A percentile compares a stretch with the other conserved stretches of the same genome.
These are phyloP conservation scores for Sebastes minor DNA, from an alignment of 2,797 vertebrate species.

Conservation along the genomic window DNA sequence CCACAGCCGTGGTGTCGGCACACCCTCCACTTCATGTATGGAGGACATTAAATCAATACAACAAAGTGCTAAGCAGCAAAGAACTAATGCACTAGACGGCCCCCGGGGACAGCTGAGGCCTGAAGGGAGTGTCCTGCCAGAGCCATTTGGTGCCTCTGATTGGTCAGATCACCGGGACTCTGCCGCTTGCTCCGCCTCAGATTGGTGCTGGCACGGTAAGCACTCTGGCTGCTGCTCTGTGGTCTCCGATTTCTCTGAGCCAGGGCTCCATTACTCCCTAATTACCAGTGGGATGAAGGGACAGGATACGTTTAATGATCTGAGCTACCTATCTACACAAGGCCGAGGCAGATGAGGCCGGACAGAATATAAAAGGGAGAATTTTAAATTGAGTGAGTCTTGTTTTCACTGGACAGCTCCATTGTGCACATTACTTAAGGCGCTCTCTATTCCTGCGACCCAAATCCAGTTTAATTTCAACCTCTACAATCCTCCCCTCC, in stretches of 20 bases:
- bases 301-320: conserved; percentile 64
- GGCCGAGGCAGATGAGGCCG: conserved; percentile 4
- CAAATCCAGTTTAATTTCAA: not conserved
- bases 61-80: conserved; percentile 57
- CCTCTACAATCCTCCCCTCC: not conserved
- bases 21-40: conserved; percentile 8
- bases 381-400: not conserved
- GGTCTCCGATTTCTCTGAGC: conserved; percentile 62
- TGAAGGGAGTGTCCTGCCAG: conserved; percentile 45
- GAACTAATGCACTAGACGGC: conserved; percentile 50
- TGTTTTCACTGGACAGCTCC: not conserved
- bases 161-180: conserved; percentile 33
- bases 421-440: conserved; percentile 3
- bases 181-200: conserved; percentile 5
- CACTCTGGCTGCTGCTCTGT: conserved; percentile 31
- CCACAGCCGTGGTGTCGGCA: not conserved
- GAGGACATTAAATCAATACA: conserved; percentile 60
- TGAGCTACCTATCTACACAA: conserved; percentile 38
- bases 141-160: conserved; percentile 31
- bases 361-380: not conserved
- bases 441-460: not conserved
- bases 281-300: conserved; percentile 69
- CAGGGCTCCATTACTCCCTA: conserved; percentile 66
- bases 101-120: conserved; percentile 45
- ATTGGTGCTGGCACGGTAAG: conserved; percentile 50